Evolutionary conservation across 2,888 invertebrate species (phyloP), one percentile per base, ranked within the genome.

Genomic region (Lepas anatifera): DNA sequence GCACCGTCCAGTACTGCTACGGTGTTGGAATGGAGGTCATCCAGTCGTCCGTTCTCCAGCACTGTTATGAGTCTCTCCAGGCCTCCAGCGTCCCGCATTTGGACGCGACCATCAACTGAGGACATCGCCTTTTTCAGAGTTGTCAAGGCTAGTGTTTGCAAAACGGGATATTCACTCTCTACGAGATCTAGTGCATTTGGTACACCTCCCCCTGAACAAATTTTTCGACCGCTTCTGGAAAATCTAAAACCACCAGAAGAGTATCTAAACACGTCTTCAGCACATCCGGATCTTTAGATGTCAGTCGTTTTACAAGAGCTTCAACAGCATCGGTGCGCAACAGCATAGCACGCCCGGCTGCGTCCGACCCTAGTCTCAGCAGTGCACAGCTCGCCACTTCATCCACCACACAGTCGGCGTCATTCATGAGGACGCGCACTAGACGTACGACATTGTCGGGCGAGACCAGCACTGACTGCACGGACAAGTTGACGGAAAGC

Each of bases 261-360:
- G 66, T 16, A 27, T 41, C 41, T 39, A 66, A 18, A 18, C 66
- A 66, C 39, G 39, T 66, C 39, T 66, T 66, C 25, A 66, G 66
- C 37, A 66, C 66, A 27, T 66, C 66, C 25, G 66, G 39, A 18
- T 66, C 39, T 11, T 6, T 10, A 13, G 66, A 39, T 10, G 13
- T 13, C 16, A 66, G 41, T 7, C 41, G 39, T 16, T 25, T 39
- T 3, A 66, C 66, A 37, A 66, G 37, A 11, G 66, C n/a, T 11
- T 39, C 66, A 16, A 66, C 25, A 10, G 39, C 66, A 10, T 25
- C 39, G 27, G 8, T 25, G 13, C 25, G 13, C 18, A 66, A 27
- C 39, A 66, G 66, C 37, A 39, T n/a, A 27, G 39, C 25, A 3
- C 41, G 37, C 0, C 66, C 66, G 37, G 41, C 25, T 11, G 66